Percentiles rank a stretch among this genome's conserved stretches.
Evolutionary conservation across 2,888 invertebrate species (phyloP).

Genomic region (Cerceris rybyensis): DNA sequence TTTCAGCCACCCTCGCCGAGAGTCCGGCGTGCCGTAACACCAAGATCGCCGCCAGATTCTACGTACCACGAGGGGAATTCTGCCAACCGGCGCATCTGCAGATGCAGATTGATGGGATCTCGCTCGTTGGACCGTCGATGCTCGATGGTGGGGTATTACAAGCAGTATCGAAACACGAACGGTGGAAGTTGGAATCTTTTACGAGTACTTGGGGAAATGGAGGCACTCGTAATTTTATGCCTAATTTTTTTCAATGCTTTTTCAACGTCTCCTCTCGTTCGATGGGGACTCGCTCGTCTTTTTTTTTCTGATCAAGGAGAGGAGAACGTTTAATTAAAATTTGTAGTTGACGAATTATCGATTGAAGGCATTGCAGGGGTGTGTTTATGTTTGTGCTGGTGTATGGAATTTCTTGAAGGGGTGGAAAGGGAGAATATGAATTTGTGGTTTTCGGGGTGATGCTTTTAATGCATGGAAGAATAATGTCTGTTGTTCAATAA

Average conservation of each 20-base stretch:
- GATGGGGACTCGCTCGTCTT: not conserved
- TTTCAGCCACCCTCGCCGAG: conserved; percentile 28
- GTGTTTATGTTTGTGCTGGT: no score
- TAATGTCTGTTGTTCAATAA: no score
- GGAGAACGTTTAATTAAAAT: no score
- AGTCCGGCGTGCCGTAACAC: conserved; percentile 26
- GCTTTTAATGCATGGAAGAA: no score
- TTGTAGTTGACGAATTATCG: no score
- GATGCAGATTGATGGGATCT: conserved; percentile 56
- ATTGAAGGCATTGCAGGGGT: no score
- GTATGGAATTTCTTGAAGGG: no score
- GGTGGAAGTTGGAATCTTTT: conserved; percentile 38
- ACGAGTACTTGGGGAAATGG: not conserved
- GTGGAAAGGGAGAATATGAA: no score
- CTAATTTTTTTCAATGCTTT: not conserved
- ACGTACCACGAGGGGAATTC: conserved; percentile 28
- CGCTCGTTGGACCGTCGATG: conserved; percentile 37
- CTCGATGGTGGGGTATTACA: no score
- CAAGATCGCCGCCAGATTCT: conserved; percentile 44
- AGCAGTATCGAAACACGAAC: conserved; percentile 46
- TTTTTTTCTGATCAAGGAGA: not conserved
- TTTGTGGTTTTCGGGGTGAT: no score
- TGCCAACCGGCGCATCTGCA: conserved; percentile 15
- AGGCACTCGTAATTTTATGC: no score
- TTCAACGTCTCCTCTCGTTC: no score